A percentile compares a stretch with the other conserved stretches of the same genome.
Evolutionary conservation across 2,888 invertebrate species (phyloP).

Genomic region (Atrina japonica): DNA sequence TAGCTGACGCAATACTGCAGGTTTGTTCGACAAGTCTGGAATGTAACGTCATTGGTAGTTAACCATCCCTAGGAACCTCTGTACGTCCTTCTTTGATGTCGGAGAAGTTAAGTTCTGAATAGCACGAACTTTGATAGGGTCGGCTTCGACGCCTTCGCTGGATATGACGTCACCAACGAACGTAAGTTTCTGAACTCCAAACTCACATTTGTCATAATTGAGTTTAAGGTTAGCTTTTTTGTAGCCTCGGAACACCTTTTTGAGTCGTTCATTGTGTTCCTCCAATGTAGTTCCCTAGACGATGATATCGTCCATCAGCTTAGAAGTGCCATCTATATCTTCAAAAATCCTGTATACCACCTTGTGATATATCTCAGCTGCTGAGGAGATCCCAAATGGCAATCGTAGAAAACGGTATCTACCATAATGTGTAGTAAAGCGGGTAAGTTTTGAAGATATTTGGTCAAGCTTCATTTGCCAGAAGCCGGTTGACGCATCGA

Average conservation of each 20-base stretch:
- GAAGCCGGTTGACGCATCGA: constrained; percentile 51
- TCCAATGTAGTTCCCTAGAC: constrained; percentile 46
- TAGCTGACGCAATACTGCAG: neutral
- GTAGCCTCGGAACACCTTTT: constrained; percentile 30
- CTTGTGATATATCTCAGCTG: constrained; percentile 39
- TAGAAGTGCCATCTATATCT: constrained; percentile 8
- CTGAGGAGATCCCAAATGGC: constrained; percentile 47
- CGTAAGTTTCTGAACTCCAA: constrained; percentile 32
- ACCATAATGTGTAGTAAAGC: constrained; percentile 50
- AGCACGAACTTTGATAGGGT: constrained; percentile 12
- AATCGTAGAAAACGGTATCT: constrained; percentile 44
- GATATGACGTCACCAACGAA: constrained; percentile 36
- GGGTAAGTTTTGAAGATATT: constrained; percentile 39
- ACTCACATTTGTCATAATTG: constrained; percentile 34
- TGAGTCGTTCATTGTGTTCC: constrained; percentile 24
- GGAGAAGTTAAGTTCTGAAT: too few relatives aligned
- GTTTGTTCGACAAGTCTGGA: constrained; percentile 4
- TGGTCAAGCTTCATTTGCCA: constrained; percentile 52
- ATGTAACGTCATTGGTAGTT: neutral
- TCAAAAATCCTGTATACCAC: too few relatives aligned
- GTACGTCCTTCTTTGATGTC: neutral
- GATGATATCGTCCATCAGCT: constrained; percentile 40
- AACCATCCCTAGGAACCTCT: neutral
- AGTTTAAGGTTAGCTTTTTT: constrained; percentile 37
- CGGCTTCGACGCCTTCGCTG: constrained; percentile 34